Conservation (phyloP, 92 coral and sea anemone genomes). For the Palythoa grandiflora region DNA sequence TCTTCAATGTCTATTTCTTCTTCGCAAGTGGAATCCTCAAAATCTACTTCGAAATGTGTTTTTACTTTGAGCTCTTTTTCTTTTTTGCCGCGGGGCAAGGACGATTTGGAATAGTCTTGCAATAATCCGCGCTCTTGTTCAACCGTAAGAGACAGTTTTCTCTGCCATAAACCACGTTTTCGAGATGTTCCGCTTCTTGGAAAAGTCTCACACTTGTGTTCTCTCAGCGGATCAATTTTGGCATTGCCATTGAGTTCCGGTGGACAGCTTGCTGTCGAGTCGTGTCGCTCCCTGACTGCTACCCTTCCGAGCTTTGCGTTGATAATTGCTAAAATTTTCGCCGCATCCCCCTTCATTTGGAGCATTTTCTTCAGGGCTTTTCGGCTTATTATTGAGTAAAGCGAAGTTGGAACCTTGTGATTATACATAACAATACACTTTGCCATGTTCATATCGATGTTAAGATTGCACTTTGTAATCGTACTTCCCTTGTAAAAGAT, state of each 20-base stretch:
- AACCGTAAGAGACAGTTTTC: slow-evolving; percentile 35
- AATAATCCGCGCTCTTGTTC: slow-evolving; percentile 36
- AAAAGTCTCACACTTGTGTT: slow-evolving; percentile 19
- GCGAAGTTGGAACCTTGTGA: slow-evolving; percentile 26
- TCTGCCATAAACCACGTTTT: slow-evolving; percentile 11
- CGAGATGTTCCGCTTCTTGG: slow-evolving; percentile 18
- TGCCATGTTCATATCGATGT: background rate
- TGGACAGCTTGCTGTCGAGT: slow-evolving; percentile 35
- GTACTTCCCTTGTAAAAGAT: background rate
- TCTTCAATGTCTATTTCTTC: slow-evolving; percentile 49
- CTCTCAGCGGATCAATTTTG: slow-evolving; percentile 30
- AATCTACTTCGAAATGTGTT: slow-evolving; percentile 46
- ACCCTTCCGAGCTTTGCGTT: slow-evolving; percentile 13
- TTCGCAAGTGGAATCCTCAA: slow-evolving; percentile 38
- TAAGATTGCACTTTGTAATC: background rate
- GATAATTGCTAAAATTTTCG: slow-evolving; percentile 17
- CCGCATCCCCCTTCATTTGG: slow-evolving; percentile 43
- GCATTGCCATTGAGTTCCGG: slow-evolving; percentile 9
- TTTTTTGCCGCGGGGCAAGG: slow-evolving; percentile 19
- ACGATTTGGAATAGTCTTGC: slow-evolving; percentile 24
- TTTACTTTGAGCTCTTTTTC: slow-evolving; percentile 21
- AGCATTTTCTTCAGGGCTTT: slow-evolving; percentile 33
- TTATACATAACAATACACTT: slow-evolving; percentile 33
- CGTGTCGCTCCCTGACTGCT: slow-evolving; percentile 14
- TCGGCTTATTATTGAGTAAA: slow-evolving; percentile 30